These are phyloP conservation scores for Shargacucullia verbasci DNA, from an alignment of 2,888 invertebrate genomes.

Conservation along the genomic window DNA sequence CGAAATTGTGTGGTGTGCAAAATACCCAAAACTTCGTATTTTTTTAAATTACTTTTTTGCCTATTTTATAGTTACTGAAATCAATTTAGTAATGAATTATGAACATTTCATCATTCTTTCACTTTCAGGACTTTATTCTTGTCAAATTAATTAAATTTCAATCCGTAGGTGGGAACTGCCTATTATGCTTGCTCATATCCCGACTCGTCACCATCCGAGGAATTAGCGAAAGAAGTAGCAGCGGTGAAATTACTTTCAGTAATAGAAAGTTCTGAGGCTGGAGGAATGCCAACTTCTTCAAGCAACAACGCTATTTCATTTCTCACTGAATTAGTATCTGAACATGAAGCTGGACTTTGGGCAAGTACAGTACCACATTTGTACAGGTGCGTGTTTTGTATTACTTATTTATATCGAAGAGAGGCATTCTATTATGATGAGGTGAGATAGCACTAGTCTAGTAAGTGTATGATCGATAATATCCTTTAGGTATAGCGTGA, in stretches of 20 bases:
- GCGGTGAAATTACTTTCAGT: conserved; percentile 74
- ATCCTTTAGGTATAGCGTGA: too few relatives aligned
- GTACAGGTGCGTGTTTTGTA: conserved; percentile 77
- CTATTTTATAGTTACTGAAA: too few relatives aligned
- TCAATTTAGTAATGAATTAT: too few relatives aligned
- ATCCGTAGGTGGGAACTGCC: conserved; percentile 73
- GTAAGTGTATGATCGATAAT: too few relatives aligned
- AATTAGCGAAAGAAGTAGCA: conserved; percentile 80
- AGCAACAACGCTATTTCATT: conserved; percentile 64
- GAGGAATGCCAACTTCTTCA: conserved; percentile 72
- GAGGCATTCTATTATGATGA: too few relatives aligned
- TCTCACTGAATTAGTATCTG: conserved; percentile 79
- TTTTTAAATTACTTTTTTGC: too few relatives aligned
- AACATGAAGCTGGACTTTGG: conserved; percentile 89
- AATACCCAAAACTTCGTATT: too few relatives aligned
- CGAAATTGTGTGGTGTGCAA: too few relatives aligned
- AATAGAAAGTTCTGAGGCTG: conserved; percentile 77
- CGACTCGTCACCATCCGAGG: conserved; percentile 78
- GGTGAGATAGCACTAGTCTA: too few relatives aligned
- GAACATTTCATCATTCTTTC: too few relatives aligned
- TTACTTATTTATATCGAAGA: neutral
- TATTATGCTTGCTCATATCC: conserved; percentile 81
- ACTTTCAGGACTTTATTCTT: too few relatives aligned
- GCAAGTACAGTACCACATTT: conserved; percentile 88
- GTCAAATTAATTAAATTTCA: neutral